phyloP scores from a whole-genome alignment of 1,140 invertebrate genomes.

The Pseudobourletiella spinata region DNA sequence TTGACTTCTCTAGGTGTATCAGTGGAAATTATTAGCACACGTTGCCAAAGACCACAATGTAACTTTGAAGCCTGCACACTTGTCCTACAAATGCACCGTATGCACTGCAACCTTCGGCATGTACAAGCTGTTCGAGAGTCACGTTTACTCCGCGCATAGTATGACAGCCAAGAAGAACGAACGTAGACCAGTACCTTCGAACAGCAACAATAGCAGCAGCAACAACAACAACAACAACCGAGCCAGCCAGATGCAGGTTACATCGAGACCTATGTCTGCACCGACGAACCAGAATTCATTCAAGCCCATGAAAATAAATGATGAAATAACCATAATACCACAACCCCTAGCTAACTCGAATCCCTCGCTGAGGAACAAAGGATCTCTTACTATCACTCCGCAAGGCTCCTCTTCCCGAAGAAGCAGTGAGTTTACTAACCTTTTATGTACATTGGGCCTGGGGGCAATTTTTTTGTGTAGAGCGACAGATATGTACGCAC shows the following conservation, averaged over 20 bases:
- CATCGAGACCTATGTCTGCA: constrained; percentile 20
- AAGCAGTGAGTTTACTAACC: constrained; percentile 21
- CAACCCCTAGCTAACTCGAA: constrained; percentile 49
- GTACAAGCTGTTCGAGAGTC: constrained; percentile 90
- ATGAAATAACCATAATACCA: constrained; percentile 85
- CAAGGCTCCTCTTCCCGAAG: constrained; percentile 14
- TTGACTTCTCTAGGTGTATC: constrained; percentile 85
- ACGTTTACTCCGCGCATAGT: constrained; percentile 85
- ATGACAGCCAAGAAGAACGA: constrained; percentile 68
- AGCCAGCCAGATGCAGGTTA: constrained; percentile 31
- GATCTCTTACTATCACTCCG: constrained; percentile 36
- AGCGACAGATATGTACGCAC: too few relatives aligned
- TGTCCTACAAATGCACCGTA: constrained; percentile 89
- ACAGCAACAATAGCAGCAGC: constrained; percentile 6
- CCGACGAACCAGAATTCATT: constrained; percentile 39
- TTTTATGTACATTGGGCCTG: not conserved
- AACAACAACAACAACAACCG: constrained; percentile 16
- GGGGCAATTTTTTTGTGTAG: not conserved
- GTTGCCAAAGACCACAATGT: constrained; percentile 82
- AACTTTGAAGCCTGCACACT: constrained; percentile 79
- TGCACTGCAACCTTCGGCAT: constrained; percentile 88
- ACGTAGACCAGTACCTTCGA: constrained; percentile 37
- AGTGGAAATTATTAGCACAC: constrained; percentile 84
- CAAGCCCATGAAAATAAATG: constrained; percentile 79
- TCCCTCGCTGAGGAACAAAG: constrained; percentile 26